Evolutionary conservation across 2,797 vertebrate genomes (phyloP).

Genomic region (Amniataba percoides): DNA sequence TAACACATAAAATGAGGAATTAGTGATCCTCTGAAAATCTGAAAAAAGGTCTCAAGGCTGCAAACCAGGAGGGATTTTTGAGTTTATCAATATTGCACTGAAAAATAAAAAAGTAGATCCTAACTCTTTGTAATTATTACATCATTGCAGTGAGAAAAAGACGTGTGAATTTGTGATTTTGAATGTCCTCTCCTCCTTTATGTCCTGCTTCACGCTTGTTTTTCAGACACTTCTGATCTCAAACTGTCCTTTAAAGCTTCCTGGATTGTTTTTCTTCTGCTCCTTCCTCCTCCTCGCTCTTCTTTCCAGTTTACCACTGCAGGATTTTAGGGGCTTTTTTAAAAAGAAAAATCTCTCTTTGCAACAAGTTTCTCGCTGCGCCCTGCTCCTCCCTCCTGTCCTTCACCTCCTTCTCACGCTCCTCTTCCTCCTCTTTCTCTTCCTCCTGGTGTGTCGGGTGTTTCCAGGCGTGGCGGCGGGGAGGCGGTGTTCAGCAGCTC

Average conservation of each 20-base stretch:
- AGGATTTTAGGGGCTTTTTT: constrained; percentile 30
- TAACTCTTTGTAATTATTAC: too few relatives aligned
- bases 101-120: too few relatives aligned
- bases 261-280: constrained; percentile 11
- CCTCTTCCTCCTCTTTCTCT: constrained; percentile 51
- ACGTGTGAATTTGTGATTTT: constrained; percentile 36
- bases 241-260: constrained; percentile 32
- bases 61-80: too few relatives aligned
- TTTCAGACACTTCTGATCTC: constrained; percentile 70
- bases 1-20: too few relatives aligned
- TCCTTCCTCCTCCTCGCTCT: neutral
- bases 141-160: neutral
- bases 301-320: constrained; percentile 22
- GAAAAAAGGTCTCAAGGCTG: too few relatives aligned
- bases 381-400: constrained; percentile 19
- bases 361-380: constrained; percentile 19
- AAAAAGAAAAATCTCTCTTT: constrained; percentile 3
- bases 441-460: constrained; percentile 56
- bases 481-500: constrained; percentile 52
- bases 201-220: constrained; percentile 44
- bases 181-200: constrained; percentile 47
- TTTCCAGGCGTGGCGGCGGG: constrained; percentile 68
- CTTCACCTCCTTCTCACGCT: constrained; percentile 54
- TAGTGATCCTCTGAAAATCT: too few relatives aligned
- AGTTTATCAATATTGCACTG: too few relatives aligned